A percentile compares a stretch with the other conserved stretches of the same genome.
Conservation (phyloP, 2,888 invertebrate genomes). For the Belgica antarctica region DNA sequence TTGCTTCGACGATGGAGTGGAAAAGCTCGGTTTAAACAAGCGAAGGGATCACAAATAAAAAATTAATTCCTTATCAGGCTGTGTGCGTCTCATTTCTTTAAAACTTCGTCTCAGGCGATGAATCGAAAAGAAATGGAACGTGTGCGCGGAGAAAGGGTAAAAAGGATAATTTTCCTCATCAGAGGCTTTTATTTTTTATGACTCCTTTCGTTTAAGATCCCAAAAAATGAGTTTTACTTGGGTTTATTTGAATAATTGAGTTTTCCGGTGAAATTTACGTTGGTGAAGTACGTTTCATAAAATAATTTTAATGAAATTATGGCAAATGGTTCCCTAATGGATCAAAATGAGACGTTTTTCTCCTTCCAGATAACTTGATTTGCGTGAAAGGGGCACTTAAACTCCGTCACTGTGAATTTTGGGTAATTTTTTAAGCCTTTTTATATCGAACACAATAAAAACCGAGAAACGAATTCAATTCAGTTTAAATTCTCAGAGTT, state of each 20-base stretch:
- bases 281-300: not conserved
- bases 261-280: not conserved
- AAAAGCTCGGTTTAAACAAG: not conserved
- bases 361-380: not conserved
- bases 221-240: not conserved
- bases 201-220: not conserved
- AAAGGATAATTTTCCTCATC: not conserved
- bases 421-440: too few relatives aligned
- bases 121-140: not conserved
- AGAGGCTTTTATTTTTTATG: not conserved
- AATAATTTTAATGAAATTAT: not conserved
- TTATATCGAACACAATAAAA: too few relatives aligned
- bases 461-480: too few relatives aligned
- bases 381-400: too few relatives aligned
- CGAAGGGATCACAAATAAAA: not conserved
- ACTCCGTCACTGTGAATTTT: not conserved
- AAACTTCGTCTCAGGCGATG: not conserved
- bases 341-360: not conserved
- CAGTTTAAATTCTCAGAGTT: too few relatives aligned
- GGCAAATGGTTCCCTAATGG: not conserved
- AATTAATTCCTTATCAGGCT: not conserved
- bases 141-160: not conserved
- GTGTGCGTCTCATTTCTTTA: too few relatives aligned
- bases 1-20: too few relatives aligned
- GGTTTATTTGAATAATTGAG: not conserved